Base-by-base conservation (phyloP, 1,140 invertebrate species). In the Lordiphosa clarofinis region DNA sequence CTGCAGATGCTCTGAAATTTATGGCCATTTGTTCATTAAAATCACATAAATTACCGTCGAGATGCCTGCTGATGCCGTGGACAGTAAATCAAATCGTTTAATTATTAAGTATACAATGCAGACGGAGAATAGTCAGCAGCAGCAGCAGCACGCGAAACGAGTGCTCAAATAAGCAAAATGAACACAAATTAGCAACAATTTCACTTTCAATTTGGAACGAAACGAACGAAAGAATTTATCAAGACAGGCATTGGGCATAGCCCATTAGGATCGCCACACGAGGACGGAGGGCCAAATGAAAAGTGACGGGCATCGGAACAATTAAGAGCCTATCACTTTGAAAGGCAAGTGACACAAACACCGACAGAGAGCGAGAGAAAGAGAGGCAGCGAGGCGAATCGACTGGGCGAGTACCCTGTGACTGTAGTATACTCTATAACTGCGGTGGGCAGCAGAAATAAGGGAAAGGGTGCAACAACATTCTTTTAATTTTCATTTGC, bases 31-130 rank as follows among this genome's bases (percentile, higher is more conserved):
- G 43, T 33, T 24, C 43, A 46, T 46, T 46, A 46, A 46, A 46
- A 33, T 13, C 9, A 11, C 43, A 46, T 46, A 46, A 46, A 46
- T 46, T 46, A 46, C 31, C n/a, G n/a, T 0, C 8, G 4, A 8
- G 13, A n/a, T 19, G 13, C 21, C 21, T 42, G 19, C n/a, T 46
- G 36, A 39, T 10, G 36, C 33, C 19, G 4, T 28, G 35, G 24
- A 33, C 35, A 67, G 63, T 67, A 67, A 67, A 67, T 67, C 64
- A 67, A 42, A 58, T 47, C 47, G 11, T 35, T 67, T 67, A 58
- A 67, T 67, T 67, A 58, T 46, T 46, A 33, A 12, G 35, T 68
- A 68, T 40, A 48, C 46, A 68, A 68, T 60, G 48, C 48, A 48
- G 38, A 39, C 40, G n/a, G 12, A 21, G 46, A 8, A 40, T 33